Evolutionary conservation across 2,797 vertebrate genomes (phyloP).

Genomic region (Epinephelus malabaricus): DNA sequence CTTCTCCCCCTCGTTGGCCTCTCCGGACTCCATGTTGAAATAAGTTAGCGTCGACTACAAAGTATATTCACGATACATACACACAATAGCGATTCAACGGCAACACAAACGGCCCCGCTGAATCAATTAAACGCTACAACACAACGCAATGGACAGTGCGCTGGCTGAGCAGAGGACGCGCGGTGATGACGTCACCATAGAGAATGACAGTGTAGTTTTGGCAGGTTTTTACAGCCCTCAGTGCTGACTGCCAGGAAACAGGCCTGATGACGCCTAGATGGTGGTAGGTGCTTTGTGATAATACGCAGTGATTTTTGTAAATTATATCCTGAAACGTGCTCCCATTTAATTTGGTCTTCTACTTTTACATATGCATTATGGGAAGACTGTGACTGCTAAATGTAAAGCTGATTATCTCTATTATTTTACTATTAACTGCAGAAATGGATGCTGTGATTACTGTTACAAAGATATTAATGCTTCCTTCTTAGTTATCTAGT

Average conservation of each 20-base stretch:
- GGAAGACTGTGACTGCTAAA: no score
- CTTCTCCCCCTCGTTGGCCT: slow-evolving; percentile 65
- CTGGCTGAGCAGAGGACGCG: slow-evolving; percentile 47
- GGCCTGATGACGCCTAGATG: no score
- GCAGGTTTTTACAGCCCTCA: rapidly evolving
- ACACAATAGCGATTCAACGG: neutral
- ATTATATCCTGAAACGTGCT: no score
- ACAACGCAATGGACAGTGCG: neutral
- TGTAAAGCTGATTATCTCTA: no score
- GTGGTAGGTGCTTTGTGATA: no score
- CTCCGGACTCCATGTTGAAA: slow-evolving; percentile 74
- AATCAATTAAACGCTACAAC: slow-evolving; percentile 20
- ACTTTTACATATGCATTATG: no score
- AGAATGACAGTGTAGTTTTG: rapidly evolving
- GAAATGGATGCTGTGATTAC: no score
- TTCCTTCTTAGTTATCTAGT: no score
- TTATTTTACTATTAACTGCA: no score
- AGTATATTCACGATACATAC: neutral
- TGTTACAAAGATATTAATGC: no score
- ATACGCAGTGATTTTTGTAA: no score
- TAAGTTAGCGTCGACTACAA: neutral
- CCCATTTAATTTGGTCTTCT: no score
- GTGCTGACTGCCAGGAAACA: slow-evolving; percentile 20
- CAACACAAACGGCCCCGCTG: neutral
- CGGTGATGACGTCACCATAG: slow-evolving; percentile 53